Percentiles rank a stretch among this genome's conserved stretches.
These are phyloP conservation scores for Caenorhabditis elegans DNA, from an alignment of 1,140 invertebrate species.

Conservation along the genomic window WBcel235 BX284602.5:9374501-9375000, in stretches of 20 bases:
- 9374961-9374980: no score
- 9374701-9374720: constrained; percentile 30
- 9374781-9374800: constrained; percentile 59
- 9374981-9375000: no score
- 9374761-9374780: constrained; percentile 58
- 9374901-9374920: no score
- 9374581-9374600: constrained; percentile 64
- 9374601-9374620: constrained; percentile 47
- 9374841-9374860: neutral
- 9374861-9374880: no score
- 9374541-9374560: constrained; percentile 61
- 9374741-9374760: constrained; percentile 62
- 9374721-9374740: constrained; percentile 56
- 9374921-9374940: no score
- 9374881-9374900: no score
- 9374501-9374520: neutral
- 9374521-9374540: constrained; percentile 58
- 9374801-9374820: constrained; percentile 48
- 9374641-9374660: neutral
- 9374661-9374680: no score
- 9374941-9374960: no score
- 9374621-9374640: constrained; percentile 29
- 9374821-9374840: constrained; percentile 54
- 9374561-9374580: constrained; percentile 60
- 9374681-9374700: no score